Percentiles rank a stretch among this genome's conserved stretches.
These are phyloP conservation scores for Sebastes oblongus DNA, from an alignment of 2,797 vertebrate species.

Conservation along the genomic window DNA sequence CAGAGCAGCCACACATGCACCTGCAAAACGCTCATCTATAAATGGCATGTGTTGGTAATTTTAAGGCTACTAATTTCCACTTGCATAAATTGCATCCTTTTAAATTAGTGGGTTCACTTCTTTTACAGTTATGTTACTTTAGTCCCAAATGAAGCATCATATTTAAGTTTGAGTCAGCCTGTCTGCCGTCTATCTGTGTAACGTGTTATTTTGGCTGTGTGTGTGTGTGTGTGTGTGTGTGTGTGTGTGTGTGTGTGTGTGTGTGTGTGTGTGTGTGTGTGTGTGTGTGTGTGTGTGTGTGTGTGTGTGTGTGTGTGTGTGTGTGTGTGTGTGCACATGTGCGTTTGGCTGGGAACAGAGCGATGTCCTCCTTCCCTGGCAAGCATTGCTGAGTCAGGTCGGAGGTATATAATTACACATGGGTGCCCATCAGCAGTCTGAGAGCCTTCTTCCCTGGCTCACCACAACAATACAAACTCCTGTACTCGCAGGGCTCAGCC, in stretches of 20 bases:
- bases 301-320: neutral
- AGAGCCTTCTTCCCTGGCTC: conserved; percentile 52
- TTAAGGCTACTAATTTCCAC: conserved; percentile 32
- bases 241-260: conserved; percentile 6
- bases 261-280: neutral
- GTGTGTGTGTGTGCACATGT: neutral
- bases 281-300: neutral
- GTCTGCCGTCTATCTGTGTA: conserved; percentile 23
- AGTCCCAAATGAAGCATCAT: conserved; percentile 21
- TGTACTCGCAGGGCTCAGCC: conserved; percentile 49
- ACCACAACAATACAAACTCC: conserved; percentile 57
- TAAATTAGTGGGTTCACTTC: conserved; percentile 42
- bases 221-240: no score
- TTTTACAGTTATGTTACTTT: conserved; percentile 3
- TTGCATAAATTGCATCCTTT: conserved; percentile 42
- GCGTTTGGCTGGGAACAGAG: conserved; percentile 57
- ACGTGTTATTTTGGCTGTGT: conserved; percentile 33
- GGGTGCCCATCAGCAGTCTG: conserved; percentile 73
- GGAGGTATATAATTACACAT: conserved; percentile 77
- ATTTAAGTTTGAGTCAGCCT: conserved; percentile 45
- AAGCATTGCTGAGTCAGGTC: conserved; percentile 74
- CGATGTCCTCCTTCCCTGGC: conserved; percentile 58
- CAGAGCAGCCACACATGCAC: neutral
- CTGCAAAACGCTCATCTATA: conserved; percentile 23
- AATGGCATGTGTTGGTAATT: conserved; percentile 26